phyloP scores from a whole-genome alignment of 2,797 vertebrate species.

The Poecilia wingei region DNA sequence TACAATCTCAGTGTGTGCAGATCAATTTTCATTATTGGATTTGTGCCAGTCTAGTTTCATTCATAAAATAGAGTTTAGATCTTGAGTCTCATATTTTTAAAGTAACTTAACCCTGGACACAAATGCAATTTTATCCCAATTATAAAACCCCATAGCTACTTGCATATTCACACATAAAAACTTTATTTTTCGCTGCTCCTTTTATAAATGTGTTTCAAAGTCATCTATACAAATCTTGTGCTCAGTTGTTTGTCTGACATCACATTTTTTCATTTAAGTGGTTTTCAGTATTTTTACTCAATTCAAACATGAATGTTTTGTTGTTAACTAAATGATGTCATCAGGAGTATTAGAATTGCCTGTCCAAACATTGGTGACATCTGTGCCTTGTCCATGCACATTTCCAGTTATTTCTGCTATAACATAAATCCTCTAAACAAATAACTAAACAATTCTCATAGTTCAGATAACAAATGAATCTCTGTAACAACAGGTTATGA shows the following conservation, averaged over 20 bases:
- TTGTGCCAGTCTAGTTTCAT: not conserved
- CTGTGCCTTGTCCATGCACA: constrained; percentile 55
- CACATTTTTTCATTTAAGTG: not conserved
- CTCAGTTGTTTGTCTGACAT: not conserved
- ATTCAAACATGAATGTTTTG: not conserved
- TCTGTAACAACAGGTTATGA: constrained; percentile 70
- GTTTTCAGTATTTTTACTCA: not conserved
- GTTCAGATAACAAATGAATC: constrained; percentile 68
- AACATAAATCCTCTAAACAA: constrained; percentile 53
- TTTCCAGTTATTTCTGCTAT: constrained; percentile 51
- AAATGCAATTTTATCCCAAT: not conserved
- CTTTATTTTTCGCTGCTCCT: not conserved
- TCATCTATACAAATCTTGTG: not conserved
- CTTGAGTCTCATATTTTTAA: not conserved
- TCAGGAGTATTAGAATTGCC: constrained; percentile 24
- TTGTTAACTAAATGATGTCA: constrained; percentile 10
- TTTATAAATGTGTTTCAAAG: not conserved
- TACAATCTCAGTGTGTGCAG: not conserved
- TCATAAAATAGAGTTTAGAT: not conserved
- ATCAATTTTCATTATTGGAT: not conserved
- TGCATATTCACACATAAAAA: not conserved
- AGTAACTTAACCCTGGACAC: not conserved
- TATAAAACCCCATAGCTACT: not conserved
- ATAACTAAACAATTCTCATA: constrained; percentile 62
- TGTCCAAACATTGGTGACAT: constrained; percentile 38